Evolutionary conservation across 2,888 invertebrate species (phyloP).

Genomic region (Chymomyza amoena): DNA sequence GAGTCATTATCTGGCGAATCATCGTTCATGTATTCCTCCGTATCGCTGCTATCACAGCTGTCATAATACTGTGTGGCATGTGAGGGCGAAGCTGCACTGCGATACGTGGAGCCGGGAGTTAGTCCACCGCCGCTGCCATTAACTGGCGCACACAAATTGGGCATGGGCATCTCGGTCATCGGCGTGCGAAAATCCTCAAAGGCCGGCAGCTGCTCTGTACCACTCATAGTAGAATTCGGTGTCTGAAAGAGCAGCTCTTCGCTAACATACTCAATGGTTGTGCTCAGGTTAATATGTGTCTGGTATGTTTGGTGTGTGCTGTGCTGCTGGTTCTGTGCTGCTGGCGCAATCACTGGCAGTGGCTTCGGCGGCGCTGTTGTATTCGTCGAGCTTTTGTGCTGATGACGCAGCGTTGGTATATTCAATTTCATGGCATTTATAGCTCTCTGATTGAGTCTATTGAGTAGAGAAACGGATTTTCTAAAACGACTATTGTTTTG

Average conservation of each 20-base stretch:
- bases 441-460: slow-evolving; percentile 79
- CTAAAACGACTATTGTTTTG: slow-evolving; percentile 74
- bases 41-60: slow-evolving; percentile 57
- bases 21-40: slow-evolving; percentile 50
- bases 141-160: slow-evolving; percentile 29
- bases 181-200: slow-evolving; percentile 77
- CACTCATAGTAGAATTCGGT: slow-evolving; percentile 75
- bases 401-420: slow-evolving; percentile 71
- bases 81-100: slow-evolving; percentile 54
- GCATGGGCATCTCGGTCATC: slow-evolving; percentile 70
- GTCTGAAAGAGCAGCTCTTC: slow-evolving; percentile 74
- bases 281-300: slow-evolving; percentile 34
- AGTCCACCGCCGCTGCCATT: slow-evolving; percentile 1
- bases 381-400: slow-evolving; percentile 14
- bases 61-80: slow-evolving; percentile 61
- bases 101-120: slow-evolving; percentile 63
- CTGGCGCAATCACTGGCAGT: slow-evolving; percentile 13
- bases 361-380: slow-evolving; percentile 25
- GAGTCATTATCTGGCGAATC: slow-evolving; percentile 75
- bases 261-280: slow-evolving; percentile 60
- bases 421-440: slow-evolving; percentile 77
- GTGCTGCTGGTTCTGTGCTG: not conserved
- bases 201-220: slow-evolving; percentile 48
- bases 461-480: slow-evolving; percentile 79
- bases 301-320: not conserved